phyloP scores from a whole-genome alignment of 2,888 invertebrate genomes.

The Syrista parreyssii region DNA sequence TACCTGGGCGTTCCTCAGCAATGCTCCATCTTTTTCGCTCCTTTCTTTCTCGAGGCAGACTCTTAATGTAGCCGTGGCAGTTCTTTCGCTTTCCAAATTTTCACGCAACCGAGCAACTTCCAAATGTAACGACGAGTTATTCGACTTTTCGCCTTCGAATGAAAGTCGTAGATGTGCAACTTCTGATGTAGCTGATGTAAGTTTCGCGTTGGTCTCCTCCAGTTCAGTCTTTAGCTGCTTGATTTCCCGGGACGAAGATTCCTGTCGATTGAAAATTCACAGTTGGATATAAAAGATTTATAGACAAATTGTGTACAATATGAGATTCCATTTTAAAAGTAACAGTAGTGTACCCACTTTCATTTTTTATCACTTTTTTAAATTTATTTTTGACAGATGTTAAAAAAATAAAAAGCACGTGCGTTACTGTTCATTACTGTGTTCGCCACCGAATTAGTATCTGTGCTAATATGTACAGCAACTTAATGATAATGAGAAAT shows the following conservation, averaged over 20 bases:
- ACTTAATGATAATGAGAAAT: neutral
- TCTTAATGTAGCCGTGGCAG: slow-evolving; percentile 43
- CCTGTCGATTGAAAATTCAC: slow-evolving; percentile 34
- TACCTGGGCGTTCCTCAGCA: slow-evolving; percentile 83
- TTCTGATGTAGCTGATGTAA: slow-evolving; percentile 45
- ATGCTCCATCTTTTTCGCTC: slow-evolving; percentile 79
- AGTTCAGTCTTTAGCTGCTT: slow-evolving; percentile 48
- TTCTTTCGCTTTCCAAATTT: slow-evolving; percentile 53
- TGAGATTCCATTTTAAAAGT: neutral
- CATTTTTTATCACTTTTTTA: neutral
- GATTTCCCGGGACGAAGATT: slow-evolving; percentile 53
- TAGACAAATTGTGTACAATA: neutral
- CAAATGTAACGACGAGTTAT: slow-evolving; percentile 50
- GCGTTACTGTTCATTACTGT: neutral
- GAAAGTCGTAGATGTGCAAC: slow-evolving; percentile 43
- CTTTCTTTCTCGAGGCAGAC: slow-evolving; percentile 69
- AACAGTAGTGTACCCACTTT: neutral
- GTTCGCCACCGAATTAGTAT: neutral
- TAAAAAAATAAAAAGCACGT: neutral
- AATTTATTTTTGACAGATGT: neutral
- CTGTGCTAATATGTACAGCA: slow-evolving; percentile 2
- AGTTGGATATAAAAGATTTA: neutral
- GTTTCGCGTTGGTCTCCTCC: slow-evolving; percentile 42
- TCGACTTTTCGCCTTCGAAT: slow-evolving; percentile 52
- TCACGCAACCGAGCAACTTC: slow-evolving; percentile 55